Percentiles rank a stretch among this genome's conserved stretches.
These are phyloP conservation scores for Pelmatolapia mariae DNA, from an alignment of 2,113 vertebrate genomes.

Conservation along the genomic window DNA sequence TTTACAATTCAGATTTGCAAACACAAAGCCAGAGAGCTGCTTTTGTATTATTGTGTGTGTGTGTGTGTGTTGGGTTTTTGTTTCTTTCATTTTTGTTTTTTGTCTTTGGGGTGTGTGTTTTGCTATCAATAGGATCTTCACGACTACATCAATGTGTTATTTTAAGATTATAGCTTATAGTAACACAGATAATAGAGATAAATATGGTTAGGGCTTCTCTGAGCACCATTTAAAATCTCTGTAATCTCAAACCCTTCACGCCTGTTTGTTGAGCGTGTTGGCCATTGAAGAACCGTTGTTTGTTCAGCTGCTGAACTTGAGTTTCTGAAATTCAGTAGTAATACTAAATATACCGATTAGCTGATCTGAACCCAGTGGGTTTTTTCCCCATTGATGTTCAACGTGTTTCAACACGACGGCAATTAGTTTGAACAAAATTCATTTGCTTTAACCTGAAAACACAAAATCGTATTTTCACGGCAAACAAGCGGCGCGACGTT, in stretches of 20 bases:
- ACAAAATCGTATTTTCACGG: not conserved
- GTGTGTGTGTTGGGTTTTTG: fast-evolving
- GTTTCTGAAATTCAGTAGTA: not conserved
- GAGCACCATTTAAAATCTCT: not conserved
- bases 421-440: not conserved
- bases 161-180: not conserved
- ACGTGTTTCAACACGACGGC: not conserved
- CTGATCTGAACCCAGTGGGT: not conserved
- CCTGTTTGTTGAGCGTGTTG: not conserved
- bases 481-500: not conserved
- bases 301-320: not conserved
- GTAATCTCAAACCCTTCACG: not conserved
- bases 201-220: not conserved
- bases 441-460: not conserved
- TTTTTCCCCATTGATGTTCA: fast-evolving
- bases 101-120: not conserved
- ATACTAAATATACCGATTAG: not conserved
- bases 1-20: not conserved
- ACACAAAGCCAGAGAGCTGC: not conserved
- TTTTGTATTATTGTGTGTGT: not conserved
- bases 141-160: not conserved
- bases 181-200: not conserved
- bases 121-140: not conserved
- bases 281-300: not conserved
- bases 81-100: not conserved